These are phyloP conservation scores for Cryptoprocta ferox DNA, from an alignment of 2,797 vertebrate genomes.

Conservation along the genomic window DNA sequence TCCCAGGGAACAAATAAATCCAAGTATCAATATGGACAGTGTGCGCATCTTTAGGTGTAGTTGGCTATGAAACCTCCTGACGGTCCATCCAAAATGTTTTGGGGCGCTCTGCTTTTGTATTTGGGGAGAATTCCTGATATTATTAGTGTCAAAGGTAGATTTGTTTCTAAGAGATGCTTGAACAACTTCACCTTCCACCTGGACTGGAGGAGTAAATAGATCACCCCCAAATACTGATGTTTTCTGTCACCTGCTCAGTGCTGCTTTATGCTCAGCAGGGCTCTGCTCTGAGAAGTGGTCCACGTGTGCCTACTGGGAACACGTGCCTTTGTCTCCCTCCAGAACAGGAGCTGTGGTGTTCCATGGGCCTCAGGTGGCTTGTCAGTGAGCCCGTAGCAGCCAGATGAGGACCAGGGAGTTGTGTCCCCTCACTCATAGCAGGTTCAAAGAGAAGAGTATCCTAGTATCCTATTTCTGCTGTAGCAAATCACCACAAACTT, in stretches of 20 bases:
- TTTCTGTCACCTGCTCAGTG: constrained; percentile 59
- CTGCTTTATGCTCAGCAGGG: constrained; percentile 66
- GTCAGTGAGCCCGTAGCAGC: not conserved
- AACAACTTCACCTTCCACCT: constrained; percentile 48
- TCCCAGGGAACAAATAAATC: not conserved
- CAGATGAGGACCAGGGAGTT: not conserved
- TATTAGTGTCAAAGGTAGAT: constrained; percentile 32
- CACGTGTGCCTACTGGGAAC: not conserved
- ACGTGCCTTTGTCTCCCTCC: not conserved
- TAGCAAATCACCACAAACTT: not conserved
- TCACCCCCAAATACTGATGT: constrained; percentile 51
- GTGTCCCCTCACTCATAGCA: not conserved
- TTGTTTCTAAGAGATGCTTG: constrained; percentile 23
- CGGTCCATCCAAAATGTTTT: not conserved
- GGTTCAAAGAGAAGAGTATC: not conserved
- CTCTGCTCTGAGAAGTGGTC: constrained; percentile 77
- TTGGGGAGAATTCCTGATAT: constrained; percentile 44
- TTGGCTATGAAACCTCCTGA: constrained; percentile 52
- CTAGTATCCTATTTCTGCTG: not conserved
- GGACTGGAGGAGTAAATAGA: not conserved
- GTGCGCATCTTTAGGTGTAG: not conserved
- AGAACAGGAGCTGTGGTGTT: not conserved
- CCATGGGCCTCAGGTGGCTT: not conserved
- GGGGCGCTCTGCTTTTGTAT: not conserved
- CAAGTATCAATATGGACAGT: not conserved